Base-by-base conservation (phyloP, 2,888 invertebrate genomes). In the Hydraecia micacea region DNA sequence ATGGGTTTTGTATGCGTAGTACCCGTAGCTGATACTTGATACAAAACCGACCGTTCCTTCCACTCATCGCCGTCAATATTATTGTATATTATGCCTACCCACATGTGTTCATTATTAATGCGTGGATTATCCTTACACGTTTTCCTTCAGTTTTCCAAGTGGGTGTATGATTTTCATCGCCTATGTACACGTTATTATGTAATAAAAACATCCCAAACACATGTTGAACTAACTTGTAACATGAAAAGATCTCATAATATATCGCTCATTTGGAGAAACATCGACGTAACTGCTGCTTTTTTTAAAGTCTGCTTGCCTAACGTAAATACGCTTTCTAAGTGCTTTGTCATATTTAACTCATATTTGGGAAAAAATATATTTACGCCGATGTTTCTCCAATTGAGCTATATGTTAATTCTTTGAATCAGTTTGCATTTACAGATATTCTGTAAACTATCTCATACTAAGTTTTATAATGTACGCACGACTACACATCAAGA, bases 81-180 rank as follows among this genome's bases (percentile, higher is more conserved):
- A 52, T 79, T 69, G 39, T 79, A 81, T 62, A 58, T 58, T 73
- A 58, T 36, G 52, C 63, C 65, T 39, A 69, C 32, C 46, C 36
- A 55, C 49, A 73, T 65, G 32, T 69, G 70, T 81, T 83, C 75
- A 86, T 80, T 76, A 83, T 73, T 71, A 72, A 88, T 78, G 73
- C 75, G 73, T 68, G 73, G 73, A 73, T 77, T 84, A 79, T 42
- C 67, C 32, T 66, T 42, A 75, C 63, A 72, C 36, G 32, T 69
- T 73, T 69, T 67, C 75, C 77, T 85, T 82, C n/a, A 70, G 69
- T 80, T 83, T 78, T 75, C 58, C 65, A 75, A 79, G 80, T 72
- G 71, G 77, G 76, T 80, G 70, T 79, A 73, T 73, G 67, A 77
- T 79, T 73, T 85, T 75, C 71, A 80, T 80, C 49, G 62, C 73